Conservation (phyloP, 1,140 invertebrate genomes). For the Rhyzopertha dominica region DNA sequence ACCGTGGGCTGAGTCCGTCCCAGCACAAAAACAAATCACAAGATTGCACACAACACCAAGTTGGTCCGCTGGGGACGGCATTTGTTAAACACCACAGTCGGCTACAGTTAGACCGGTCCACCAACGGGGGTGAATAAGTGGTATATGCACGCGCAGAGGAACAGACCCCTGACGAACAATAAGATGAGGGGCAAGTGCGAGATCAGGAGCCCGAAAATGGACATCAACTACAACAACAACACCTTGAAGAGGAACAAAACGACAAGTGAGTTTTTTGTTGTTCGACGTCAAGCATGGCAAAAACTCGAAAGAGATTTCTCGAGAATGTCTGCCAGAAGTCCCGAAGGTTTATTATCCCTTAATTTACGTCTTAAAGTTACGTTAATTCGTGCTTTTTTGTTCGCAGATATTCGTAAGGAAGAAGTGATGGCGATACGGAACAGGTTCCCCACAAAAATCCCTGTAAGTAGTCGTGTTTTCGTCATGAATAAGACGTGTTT, state of each 20-base stretch:
- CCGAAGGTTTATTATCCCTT: background rate
- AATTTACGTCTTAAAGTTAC: background rate
- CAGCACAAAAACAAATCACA: too few relatives aligned
- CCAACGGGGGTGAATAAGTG: too few relatives aligned
- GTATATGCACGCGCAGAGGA: background rate
- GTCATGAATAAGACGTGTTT: background rate
- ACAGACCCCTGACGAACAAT: conserved; percentile 1
- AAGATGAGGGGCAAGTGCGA: background rate
- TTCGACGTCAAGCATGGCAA: too few relatives aligned
- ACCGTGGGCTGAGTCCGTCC: too few relatives aligned
- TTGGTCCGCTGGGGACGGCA: too few relatives aligned
- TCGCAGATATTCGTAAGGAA: conserved; percentile 53
- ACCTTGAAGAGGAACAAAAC: too few relatives aligned
- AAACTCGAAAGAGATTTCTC: too few relatives aligned
- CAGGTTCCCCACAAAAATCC: conserved; percentile 57
- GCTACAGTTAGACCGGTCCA: too few relatives aligned
- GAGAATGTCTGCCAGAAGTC: too few relatives aligned
- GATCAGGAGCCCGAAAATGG: conserved; percentile 1
- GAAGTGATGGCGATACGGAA: conserved; percentile 55
- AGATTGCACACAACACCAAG: too few relatives aligned
- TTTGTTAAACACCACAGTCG: too few relatives aligned
- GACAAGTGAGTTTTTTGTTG: too few relatives aligned
- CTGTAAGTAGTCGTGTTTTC: conserved; percentile 46
- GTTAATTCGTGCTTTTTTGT: conserved; percentile 15
- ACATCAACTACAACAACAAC: conserved; percentile 15